Evolutionary conservation across 1,140 invertebrate genomes (phyloP).

Genomic region (Zaprionus kolodkinae): DNA sequence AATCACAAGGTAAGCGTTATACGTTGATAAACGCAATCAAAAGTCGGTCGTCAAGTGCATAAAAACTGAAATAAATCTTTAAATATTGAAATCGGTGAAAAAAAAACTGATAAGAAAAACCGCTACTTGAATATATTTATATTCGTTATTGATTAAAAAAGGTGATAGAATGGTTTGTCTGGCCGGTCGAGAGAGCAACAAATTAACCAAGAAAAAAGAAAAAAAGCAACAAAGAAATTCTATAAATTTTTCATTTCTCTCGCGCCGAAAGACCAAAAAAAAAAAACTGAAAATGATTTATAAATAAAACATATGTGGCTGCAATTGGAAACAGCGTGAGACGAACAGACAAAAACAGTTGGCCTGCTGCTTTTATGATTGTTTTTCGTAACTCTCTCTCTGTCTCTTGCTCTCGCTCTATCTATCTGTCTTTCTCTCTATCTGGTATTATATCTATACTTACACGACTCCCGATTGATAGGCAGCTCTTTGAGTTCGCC

Average conservation of each 20-base stretch:
- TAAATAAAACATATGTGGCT: conserved; percentile 71
- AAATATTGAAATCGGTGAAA: not conserved
- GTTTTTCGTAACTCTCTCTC: not conserved
- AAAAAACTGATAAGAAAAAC: not conserved
- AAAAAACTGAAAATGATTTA: conserved; percentile 56
- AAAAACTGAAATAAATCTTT: conserved; percentile 11
- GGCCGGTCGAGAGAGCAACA: not conserved
- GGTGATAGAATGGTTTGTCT: not conserved
- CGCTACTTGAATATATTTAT: not conserved
- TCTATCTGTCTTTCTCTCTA: too few relatives aligned
- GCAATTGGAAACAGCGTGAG: conserved; percentile 60
- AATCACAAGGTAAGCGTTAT: conserved; percentile 1
- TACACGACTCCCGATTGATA: conserved; percentile 78
- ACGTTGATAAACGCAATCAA: conserved; percentile 16
- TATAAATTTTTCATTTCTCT: conserved; percentile 17
- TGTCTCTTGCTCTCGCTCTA: too few relatives aligned
- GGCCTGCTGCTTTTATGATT: not conserved
- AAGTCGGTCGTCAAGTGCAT: conserved; percentile 9
- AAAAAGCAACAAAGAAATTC: not conserved
- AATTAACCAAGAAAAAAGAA: not conserved
- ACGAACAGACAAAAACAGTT: conserved; percentile 2
- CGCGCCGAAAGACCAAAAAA: conserved; percentile 3
- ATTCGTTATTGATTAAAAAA: conserved; percentile 9
- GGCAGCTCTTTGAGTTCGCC: conserved; percentile 74
- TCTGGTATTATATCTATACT: conserved; percentile 44